A percentile compares a stretch with the other conserved stretches of the same genome.
Evolutionary conservation across 2,113 vertebrate species (phyloP).

Genomic region (Nannospalax galili): DNA sequence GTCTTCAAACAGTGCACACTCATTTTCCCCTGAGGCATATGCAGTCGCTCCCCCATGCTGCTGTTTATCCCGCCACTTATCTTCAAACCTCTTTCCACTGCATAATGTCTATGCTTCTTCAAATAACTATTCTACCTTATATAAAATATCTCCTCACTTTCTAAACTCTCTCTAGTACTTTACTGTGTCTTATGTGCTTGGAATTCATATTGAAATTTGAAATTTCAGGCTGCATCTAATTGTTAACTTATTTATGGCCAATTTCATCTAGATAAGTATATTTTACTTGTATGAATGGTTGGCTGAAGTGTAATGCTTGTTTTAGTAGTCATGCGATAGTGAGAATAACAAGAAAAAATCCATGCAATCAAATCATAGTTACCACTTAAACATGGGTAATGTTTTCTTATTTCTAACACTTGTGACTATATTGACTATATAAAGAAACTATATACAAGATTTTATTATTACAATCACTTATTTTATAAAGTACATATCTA

Average conservation of each 20-base stretch:
- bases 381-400: not conserved
- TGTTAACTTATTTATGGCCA: not conserved
- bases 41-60: not conserved
- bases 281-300: not conserved
- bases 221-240: not conserved
- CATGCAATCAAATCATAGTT: not conserved
- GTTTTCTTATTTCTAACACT: not conserved
- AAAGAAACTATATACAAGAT: not conserved
- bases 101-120: not conserved
- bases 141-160: not conserved
- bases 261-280: not conserved
- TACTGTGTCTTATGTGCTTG: too few species aligned
- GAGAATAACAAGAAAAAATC: not conserved
- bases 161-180: not conserved
- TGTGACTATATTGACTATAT: not conserved
- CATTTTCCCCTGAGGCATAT: not conserved
- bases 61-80: not conserved
- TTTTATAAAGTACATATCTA: not conserved
- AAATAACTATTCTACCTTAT: not conserved
- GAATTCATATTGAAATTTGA: too few species aligned
- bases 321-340: not conserved
- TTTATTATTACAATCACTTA: not conserved
- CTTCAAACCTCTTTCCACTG: not conserved
- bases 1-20: not conserved
- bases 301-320: not conserved